These are phyloP conservation scores for Astur gentilis DNA, from an alignment of 2,113 vertebrate species.

Conservation along the genomic window DNA sequence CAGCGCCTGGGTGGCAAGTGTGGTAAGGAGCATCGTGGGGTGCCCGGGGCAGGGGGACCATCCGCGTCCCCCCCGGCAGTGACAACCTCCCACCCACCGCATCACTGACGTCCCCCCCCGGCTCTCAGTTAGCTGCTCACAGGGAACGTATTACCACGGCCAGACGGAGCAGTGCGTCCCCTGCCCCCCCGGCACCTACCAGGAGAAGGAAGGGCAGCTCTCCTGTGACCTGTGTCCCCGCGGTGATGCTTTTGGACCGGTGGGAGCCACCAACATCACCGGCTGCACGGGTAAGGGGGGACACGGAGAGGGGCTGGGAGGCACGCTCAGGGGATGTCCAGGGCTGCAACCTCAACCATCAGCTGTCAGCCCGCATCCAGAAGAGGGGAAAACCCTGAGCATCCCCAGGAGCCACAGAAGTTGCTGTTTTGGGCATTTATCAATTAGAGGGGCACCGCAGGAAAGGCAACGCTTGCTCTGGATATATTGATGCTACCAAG, in stretches of 20 bases:
- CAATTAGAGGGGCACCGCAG: not conserved
- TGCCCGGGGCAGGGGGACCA: not conserved
- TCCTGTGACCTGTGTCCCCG: constrained; percentile 96
- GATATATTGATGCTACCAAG: not conserved
- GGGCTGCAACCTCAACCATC: not conserved
- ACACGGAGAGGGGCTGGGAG: fast-evolving
- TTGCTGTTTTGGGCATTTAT: not conserved
- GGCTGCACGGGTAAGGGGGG: constrained; percentile 85
- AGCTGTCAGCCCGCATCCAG: not conserved
- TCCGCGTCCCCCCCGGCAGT: not conserved
- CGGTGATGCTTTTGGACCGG: constrained; percentile 87
- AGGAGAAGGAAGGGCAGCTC: constrained; percentile 96
- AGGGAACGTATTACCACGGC: constrained; percentile 95
- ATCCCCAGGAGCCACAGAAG: not conserved
- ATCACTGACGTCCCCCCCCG: constrained; percentile 66
- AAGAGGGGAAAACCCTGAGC: not conserved
- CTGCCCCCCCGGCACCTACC: constrained; percentile 93
- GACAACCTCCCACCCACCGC: not conserved
- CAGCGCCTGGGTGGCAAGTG: constrained; percentile 86
- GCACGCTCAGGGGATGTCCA: fast-evolving
- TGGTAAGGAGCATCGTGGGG: constrained; percentile 81
- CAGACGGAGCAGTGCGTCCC: constrained; percentile 92
- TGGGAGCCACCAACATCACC: constrained; percentile 89
- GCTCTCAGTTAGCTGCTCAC: constrained; percentile 94
- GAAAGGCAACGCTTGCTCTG: not conserved